Evolutionary conservation across 2,113 vertebrate species (phyloP).

Genomic region (Rhegmatorhina hoffmannsi): DNA sequence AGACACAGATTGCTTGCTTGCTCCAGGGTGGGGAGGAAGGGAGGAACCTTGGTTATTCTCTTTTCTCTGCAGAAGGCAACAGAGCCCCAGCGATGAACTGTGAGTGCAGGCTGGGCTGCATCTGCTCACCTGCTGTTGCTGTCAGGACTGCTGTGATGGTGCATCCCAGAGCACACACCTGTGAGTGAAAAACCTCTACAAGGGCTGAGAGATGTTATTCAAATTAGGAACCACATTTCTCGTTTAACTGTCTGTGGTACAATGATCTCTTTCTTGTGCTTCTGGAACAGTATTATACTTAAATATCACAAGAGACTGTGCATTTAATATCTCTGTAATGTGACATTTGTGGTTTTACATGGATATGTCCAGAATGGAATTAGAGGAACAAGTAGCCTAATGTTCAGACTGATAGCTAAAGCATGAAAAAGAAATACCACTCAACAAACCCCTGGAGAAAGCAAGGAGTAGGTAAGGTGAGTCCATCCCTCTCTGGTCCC

Average conservation of each 20-base stretch:
- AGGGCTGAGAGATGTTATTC: neutral
- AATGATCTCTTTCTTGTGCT: neutral
- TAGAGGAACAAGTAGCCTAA: neutral
- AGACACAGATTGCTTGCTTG: neutral
- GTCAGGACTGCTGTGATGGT: neutral
- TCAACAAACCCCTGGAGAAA: neutral
- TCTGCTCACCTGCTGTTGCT: neutral
- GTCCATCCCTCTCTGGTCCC: neutral
- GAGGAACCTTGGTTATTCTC: neutral
- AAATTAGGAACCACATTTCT: neutral
- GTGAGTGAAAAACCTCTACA: neutral
- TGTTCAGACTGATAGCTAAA: neutral
- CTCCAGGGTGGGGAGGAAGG: neutral
- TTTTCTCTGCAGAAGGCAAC: neutral
- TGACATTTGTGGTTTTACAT: neutral
- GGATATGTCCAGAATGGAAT: neutral
- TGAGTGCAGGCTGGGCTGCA: neutral
- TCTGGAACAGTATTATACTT: rapidly evolving
- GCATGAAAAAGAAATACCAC: neutral
- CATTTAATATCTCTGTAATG: neutral
- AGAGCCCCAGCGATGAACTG: neutral
- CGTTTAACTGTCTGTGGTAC: neutral
- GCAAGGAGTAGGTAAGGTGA: neutral
- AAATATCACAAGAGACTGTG: neutral
- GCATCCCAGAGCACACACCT: neutral